Evolutionary conservation across 1,140 invertebrate genomes (phyloP), one percentile per base, ranked within the genome.

Genomic region (Heliconius hewitsoni): DNA sequence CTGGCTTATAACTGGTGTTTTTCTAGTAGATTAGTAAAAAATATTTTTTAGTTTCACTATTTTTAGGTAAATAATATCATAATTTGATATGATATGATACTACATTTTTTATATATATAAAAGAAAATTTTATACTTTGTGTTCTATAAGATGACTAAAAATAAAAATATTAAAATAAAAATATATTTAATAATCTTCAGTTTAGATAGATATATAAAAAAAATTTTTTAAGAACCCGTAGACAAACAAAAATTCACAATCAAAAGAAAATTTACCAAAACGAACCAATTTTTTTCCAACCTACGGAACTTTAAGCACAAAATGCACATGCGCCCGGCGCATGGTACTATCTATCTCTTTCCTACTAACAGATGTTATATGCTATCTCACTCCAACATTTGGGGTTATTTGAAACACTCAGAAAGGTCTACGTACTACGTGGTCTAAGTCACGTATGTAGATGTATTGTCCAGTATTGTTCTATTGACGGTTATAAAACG

Each of bases 391-490:
- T 80, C 71, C 55, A 57, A 52, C 77, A 74, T 42, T 70, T 52
- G 1, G 60, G 60, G 73, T 23, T 42, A 72, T 74, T 42, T 72
- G 37, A 57, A 76, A 52, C 55, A 73, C 71, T 52, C 66, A 80
- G 46, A 75, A 60, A 60, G 3, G 78, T 42, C 73, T 79, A 84
- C 83, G 78, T 83, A 73, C 74, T 71, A 74, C n/a, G n/a, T n/a
- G n/a, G n/a, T n/a, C n/a, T 42, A 71, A 50, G 78, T 84, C 83
- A 84, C 83, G 83, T 23, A 23, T 23, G 23, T 84, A 84, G 42
- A 71, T 79, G 74, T 42, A 9, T 46, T 46, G 16, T 46, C 13
- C 13, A 46, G 13, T 46, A 39, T 27, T 72, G 52, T 55, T 39
- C 19, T 71, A 71, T 23, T 60, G n/a, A n/a, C 9, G 19, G 57